A percentile compares a stretch with the other conserved stretches of the same genome.
phyloP scores from a whole-genome alignment of 2,797 vertebrate species.

The Perodicticus potto region DNA sequence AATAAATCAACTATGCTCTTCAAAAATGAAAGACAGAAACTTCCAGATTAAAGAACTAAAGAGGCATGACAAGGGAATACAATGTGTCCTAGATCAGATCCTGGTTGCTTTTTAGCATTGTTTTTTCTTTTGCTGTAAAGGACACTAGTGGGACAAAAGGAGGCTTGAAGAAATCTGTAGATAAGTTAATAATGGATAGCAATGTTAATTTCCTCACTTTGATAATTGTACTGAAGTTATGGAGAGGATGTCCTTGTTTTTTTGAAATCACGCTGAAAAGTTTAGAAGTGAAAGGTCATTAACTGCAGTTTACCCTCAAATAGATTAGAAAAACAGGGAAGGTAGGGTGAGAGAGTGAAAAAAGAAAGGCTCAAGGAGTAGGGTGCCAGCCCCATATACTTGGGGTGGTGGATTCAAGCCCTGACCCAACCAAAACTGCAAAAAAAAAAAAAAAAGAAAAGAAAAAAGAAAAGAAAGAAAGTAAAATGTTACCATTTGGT shows the following conservation, averaged over 20 bases:
- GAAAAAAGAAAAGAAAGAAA: not conserved
- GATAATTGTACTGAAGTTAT: not conserved
- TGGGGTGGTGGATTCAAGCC: too few species aligned
- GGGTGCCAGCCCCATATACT: too few species aligned
- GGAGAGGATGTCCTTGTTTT: not conserved
- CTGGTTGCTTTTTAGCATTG: not conserved
- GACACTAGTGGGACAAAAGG: not conserved
- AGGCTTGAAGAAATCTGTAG: not conserved
- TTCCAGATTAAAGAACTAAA: not conserved
- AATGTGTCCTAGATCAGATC: not conserved
- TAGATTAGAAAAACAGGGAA: not conserved
- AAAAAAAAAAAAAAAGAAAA: too few species aligned
- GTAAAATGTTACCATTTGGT: not conserved
- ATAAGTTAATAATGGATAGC: not conserved
- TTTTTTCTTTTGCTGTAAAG: not conserved
- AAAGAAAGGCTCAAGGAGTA: too few species aligned
- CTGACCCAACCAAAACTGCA: too few species aligned
- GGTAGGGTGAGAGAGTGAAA: too few species aligned
- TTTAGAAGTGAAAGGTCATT: not conserved
- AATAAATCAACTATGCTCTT: not conserved
- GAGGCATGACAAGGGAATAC: not conserved
- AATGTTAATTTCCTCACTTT: not conserved
- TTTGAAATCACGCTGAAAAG: not conserved
- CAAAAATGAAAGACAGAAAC: not conserved
- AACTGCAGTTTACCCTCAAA: not conserved